phyloP scores from a whole-genome alignment of 2,113 vertebrate genomes.

The Toxotes jaculatrix region DNA sequence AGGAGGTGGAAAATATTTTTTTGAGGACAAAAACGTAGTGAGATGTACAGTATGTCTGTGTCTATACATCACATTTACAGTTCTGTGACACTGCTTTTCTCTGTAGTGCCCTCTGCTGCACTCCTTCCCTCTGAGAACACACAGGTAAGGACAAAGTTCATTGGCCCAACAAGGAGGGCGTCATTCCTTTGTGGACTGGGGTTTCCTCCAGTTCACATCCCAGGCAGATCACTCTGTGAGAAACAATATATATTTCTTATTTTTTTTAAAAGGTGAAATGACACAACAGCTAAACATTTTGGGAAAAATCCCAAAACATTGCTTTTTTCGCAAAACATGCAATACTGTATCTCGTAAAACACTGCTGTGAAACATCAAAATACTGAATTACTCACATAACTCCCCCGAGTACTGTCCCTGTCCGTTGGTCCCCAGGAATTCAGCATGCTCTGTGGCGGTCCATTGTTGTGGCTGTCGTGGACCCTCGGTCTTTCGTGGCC shows the following conservation, averaged over 20 bases:
- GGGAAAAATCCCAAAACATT: not conserved
- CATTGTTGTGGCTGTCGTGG: conserved; percentile 88
- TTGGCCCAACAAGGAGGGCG: conserved; percentile 87
- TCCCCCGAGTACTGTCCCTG: conserved; percentile 96
- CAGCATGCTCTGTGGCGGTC: conserved; percentile 91
- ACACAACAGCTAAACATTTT: not conserved
- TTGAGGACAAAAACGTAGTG: conserved; percentile 91
- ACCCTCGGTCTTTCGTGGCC: conserved; percentile 91
- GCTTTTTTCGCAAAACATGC: not conserved
- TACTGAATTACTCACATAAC: conserved; percentile 90
- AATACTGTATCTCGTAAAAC: not conserved
- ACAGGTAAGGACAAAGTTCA: conserved; percentile 92
- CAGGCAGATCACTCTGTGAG: conserved; percentile 90
- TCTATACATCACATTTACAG: conserved; percentile 99
- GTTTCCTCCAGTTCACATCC: conserved; percentile 85
- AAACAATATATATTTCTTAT: not conserved
- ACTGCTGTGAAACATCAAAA: conserved; percentile 13
- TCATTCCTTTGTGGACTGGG: conserved; percentile 87
- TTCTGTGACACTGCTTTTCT: conserved; percentile 79
- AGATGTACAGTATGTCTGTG: conserved; percentile 94
- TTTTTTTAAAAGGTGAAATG: no score
- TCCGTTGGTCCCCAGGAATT: conserved; percentile 92
- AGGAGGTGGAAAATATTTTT: conserved; percentile 91
- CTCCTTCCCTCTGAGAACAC: conserved; percentile 85
- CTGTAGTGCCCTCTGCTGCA: conserved; percentile 30